A percentile compares a stretch with the other conserved stretches of the same genome.
These are phyloP conservation scores for Semnornis frantzii DNA, from an alignment of 2,113 vertebrate species.

Conservation along the genomic window DNA sequence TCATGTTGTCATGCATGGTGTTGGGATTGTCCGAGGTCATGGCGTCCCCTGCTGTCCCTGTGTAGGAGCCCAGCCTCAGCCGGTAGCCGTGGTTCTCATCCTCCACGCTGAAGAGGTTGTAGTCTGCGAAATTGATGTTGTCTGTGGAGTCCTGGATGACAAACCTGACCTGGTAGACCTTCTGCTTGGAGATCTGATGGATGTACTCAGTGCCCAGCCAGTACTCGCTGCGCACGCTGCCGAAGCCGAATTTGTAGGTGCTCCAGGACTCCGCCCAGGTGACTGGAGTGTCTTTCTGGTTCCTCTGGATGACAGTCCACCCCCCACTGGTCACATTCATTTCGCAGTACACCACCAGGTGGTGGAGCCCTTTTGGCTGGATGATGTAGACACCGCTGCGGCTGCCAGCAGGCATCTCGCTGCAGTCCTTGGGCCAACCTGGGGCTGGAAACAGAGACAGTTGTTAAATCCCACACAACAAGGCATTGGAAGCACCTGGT, in stretches of 20 bases:
- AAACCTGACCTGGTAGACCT: slow-evolving; percentile 64
- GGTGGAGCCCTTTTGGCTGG: slow-evolving; percentile 51
- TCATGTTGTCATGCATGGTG: slow-evolving; percentile 72
- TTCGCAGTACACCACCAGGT: slow-evolving; percentile 58
- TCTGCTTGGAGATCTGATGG: slow-evolving; percentile 50
- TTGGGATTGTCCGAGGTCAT: slow-evolving; percentile 64
- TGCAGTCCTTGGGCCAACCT: slow-evolving; percentile 66
- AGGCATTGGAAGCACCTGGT: background rate
- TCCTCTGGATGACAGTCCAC: slow-evolving; percentile 72
- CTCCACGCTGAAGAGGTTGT: slow-evolving; percentile 58
- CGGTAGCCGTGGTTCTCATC: slow-evolving; percentile 52
- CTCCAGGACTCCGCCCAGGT: slow-evolving; percentile 69
- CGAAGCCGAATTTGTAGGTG: slow-evolving; percentile 68
- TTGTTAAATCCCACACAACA: background rate
- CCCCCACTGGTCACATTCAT: slow-evolving; percentile 24
- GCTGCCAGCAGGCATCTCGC: background rate
- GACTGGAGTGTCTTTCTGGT: background rate
- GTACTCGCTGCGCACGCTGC: slow-evolving; percentile 25
- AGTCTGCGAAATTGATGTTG: background rate
- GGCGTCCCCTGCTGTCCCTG: slow-evolving; percentile 44
- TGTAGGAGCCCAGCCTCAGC: slow-evolving; percentile 60
- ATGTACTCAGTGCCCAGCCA: slow-evolving; percentile 72
- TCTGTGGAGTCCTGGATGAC: slow-evolving; percentile 19
- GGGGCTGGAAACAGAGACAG: background rate
- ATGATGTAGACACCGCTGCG: slow-evolving; percentile 62